phyloP scores from a whole-genome alignment of 2,113 vertebrate species.

The Gracilinanus agilis region DNA sequence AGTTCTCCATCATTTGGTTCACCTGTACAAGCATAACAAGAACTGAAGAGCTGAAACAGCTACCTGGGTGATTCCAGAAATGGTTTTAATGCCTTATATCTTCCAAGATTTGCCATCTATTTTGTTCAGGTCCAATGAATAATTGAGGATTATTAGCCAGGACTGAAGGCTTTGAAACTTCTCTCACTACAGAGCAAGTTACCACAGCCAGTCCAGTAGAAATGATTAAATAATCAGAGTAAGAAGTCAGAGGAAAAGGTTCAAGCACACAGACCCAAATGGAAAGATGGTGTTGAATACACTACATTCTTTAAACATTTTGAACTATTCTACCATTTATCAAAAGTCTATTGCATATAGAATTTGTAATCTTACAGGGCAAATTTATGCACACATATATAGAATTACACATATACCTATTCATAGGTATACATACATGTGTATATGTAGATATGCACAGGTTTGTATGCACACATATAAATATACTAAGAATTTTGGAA shows the following conservation, averaged over 20 bases:
- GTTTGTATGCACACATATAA: not conserved
- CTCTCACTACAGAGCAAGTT: not conserved
- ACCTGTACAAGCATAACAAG: not conserved
- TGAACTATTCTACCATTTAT: not conserved
- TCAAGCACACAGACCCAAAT: too few relatives aligned
- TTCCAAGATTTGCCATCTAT: not conserved
- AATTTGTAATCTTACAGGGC: not conserved
- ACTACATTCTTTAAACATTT: not conserved
- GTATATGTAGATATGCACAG: not conserved
- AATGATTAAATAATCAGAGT: not conserved
- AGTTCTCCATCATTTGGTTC: not conserved
- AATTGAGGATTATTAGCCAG: too few relatives aligned
- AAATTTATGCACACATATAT: not conserved
- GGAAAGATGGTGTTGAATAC: fast-evolving
- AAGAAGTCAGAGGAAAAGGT: not conserved
- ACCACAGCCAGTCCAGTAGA: fast-evolving
- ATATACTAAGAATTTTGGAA: not conserved
- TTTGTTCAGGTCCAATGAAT: too few relatives aligned
- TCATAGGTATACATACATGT: not conserved
- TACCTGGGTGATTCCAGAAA: not conserved
- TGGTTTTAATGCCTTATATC: not conserved
- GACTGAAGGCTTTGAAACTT: too few relatives aligned
- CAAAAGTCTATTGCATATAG: not conserved
- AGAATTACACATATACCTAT: not conserved
- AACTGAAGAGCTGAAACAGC: not conserved